A percentile compares a stretch with the other conserved stretches of the same genome.
These are phyloP conservation scores for Cataglyphis rosenhaueri DNA, from an alignment of 2,888 invertebrate genomes.

Conservation along the genomic window DNA sequence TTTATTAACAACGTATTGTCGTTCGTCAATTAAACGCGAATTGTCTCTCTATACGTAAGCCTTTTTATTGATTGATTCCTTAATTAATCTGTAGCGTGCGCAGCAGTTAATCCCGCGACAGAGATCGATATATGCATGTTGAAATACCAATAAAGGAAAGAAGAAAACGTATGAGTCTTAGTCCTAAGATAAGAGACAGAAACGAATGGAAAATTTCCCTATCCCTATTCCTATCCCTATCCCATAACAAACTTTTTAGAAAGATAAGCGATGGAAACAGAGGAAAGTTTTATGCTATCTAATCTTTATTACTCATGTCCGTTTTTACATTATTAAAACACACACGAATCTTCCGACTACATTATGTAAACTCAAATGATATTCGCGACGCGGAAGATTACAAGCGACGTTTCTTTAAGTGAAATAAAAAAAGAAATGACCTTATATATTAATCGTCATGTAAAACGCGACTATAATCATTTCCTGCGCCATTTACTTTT, in stretches of 20 bases:
- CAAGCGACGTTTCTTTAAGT: constrained; percentile 43
- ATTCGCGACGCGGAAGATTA: constrained; percentile 59
- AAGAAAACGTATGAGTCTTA: not conserved
- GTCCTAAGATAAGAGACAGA: not conserved
- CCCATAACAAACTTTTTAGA: not conserved
- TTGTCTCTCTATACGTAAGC: constrained; percentile 9
- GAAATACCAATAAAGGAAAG: constrained; percentile 7
- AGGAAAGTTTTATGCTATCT: not conserved
- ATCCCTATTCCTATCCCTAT: not conserved
- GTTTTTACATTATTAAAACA: not conserved
- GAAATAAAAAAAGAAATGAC: constrained; percentile 38
- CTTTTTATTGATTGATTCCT: constrained; percentile 58
- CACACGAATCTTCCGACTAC: too few relatives aligned
- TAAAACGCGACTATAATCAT: constrained; percentile 53
- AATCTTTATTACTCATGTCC: not conserved
- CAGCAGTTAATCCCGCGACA: constrained; percentile 37
- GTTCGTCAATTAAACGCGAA: constrained; percentile 13
- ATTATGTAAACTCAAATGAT: not conserved
- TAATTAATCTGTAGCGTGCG: constrained; percentile 61
- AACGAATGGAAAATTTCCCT: not conserved
- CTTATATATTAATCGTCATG: constrained; percentile 53
- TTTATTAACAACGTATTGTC: constrained; percentile 15
- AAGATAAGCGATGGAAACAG: not conserved
- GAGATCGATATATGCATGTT: not conserved
- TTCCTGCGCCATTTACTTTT: constrained; percentile 54